Evolutionary conservation across 37 sponge, comb jelly and placozoan species (phyloP), one percentile per base, ranked within the genome.

Genomic region (Amphimedon queenslandica): DNA sequence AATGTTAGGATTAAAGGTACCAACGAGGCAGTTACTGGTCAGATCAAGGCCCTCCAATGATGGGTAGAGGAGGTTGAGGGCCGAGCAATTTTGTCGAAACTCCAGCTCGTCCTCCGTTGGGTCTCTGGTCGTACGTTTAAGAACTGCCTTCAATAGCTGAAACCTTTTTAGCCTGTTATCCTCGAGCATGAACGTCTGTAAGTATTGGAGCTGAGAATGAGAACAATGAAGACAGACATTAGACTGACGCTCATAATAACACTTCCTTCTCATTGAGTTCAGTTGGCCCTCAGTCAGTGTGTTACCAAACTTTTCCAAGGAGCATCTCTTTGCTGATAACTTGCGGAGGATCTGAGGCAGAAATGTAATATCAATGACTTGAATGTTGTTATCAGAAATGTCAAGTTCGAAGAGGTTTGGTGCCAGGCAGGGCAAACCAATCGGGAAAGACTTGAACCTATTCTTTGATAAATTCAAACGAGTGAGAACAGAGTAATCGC

Each of bases 21-120:
- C 87, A 8, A 18, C 27, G 3, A 93, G 76, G 27, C 77, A 28
- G 68, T 93, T 93, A 51, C 55, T 3, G 30, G 82, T 56, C 25
- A 93, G 61, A 35, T 85, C 75, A n/a, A 93, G 69, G 0, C 64
- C 58, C 30, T 77, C 72, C 0, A 93, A 76, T 4, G 55, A 47
- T 0, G 93, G 93, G 72, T 85, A 93, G 65, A 93, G 79, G 3
- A 90, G 73, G 31, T 84, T 80, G 1, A 86, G 65, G 1, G 75
- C 34, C 1, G 73, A 55, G 40, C 37, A 58, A 5, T 11, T 6
- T n/a, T 11, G 27, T 11, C 21, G 27, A 21, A 56, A 40, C 29
- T 70, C 65, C 53, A 40, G 25, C 40, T 61, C 79, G 2, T 64
- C 61, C 29, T 65, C 67, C 20, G 58, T 37, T 25, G 27, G 24